Base-by-base conservation (phyloP, 2,113 vertebrate genomes). In the Amphilophus citrinellus region DNA sequence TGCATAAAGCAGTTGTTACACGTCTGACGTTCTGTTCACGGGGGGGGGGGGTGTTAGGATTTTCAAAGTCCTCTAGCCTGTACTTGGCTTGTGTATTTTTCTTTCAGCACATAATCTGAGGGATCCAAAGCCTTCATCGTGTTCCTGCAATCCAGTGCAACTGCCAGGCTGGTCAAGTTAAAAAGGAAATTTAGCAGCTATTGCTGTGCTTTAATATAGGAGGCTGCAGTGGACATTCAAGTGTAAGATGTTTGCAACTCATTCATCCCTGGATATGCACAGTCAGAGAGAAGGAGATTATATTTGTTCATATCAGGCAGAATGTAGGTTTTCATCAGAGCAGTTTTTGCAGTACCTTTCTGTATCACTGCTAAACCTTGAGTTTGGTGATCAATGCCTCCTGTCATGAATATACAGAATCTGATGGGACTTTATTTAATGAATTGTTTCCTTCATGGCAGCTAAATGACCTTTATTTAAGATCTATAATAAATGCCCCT, bases 181-280 rank as follows among this genome's bases (percentile, higher is more conserved):
- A 85, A 79, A 76, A 77, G 50, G 39, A 78, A 61, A 68, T 75
- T 81, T 77, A 76, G 53, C 80, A 68, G n/a, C 27, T 68, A 24
- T 58, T 32, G 39, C 59, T 59, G 24, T 6, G 35, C 81, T 84
- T 84, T 80, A 59, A 53, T 27, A 32, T 44, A 83, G 47, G 77
- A 78, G 50, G 50, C 68, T 32, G 76, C 30, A 80, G 53, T 77
- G 68, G 86, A 88, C 62, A 1, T 73, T 87, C 56, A 86, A 84
- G 62, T 76, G 35, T 58, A 85, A 83, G 61, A 61, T 59, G 59
- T 63, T 61, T 79, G 10, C 27, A 61, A 3, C 18, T 61, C 18
- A 44, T 62, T 77, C 71, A 76, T 30, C 71, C 77, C 77, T 15
- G 14, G 53, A 82, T 78, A 57, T 80, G n/a, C 39, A 62, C 22